Evolutionary conservation across 2,797 vertebrate genomes (phyloP).

Genomic region (Sebastes variabilis): DNA sequence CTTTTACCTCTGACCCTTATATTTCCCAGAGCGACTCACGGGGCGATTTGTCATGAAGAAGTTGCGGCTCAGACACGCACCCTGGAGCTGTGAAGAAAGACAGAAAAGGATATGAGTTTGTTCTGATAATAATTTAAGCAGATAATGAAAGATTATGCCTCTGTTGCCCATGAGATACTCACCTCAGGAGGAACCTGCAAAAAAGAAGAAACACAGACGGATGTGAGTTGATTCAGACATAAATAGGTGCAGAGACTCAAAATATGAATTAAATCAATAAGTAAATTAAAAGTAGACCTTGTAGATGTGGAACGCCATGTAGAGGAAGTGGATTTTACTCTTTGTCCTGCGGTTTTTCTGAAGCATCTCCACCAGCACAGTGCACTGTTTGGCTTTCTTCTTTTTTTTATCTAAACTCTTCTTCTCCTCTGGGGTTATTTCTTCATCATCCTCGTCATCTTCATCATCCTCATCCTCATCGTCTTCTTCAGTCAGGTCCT

Average conservation of each 20-base stretch:
- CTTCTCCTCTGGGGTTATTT: slow-evolving; percentile 15
- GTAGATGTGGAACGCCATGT: slow-evolving; percentile 83
- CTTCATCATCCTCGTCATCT: slow-evolving; percentile 46
- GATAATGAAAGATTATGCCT: neutral
- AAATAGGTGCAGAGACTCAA: neutral
- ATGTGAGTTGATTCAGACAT: neutral
- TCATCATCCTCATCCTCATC: slow-evolving; percentile 52
- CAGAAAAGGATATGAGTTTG: neutral
- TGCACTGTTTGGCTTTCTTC: slow-evolving; percentile 74
- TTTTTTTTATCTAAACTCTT: slow-evolving; percentile 59
- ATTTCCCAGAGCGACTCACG: slow-evolving; percentile 79
- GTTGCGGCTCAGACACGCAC: slow-evolving; percentile 65
- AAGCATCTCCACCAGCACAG: slow-evolving; percentile 81
- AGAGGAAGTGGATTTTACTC: slow-evolving; percentile 73
- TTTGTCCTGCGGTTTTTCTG: slow-evolving; percentile 82
- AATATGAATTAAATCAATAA: neutral
- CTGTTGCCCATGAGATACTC: neutral
- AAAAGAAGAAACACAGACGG: neutral
- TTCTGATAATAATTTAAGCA: neutral
- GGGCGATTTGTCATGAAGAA: slow-evolving; percentile 79
- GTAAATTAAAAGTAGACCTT: slow-evolving; percentile 27
- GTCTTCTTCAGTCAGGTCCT: slow-evolving; percentile 62
- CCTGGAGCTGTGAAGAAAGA: slow-evolving; percentile 56
- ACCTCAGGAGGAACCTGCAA: slow-evolving; percentile 72
- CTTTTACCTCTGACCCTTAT: slow-evolving; percentile 72